phyloP scores from a whole-genome alignment of 1,140 invertebrate genomes.

The Tachypleus tridentatus region DNA sequence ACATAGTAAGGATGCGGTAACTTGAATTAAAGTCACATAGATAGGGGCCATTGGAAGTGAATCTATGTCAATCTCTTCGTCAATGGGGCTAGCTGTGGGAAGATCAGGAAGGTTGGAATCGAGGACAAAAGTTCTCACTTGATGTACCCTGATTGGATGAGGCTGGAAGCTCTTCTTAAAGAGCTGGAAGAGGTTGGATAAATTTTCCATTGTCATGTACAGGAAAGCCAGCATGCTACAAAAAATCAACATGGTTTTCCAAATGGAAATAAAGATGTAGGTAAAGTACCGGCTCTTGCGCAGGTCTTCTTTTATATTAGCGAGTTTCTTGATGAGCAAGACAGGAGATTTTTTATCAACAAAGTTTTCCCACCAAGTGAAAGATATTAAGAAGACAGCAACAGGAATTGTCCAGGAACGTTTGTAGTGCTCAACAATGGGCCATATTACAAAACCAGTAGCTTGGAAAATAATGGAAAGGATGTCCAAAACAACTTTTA shows the following conservation, averaged over 20 bases:
- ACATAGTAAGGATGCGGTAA: constrained; percentile 66
- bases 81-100: constrained; percentile 16
- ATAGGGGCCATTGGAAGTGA: constrained; percentile 37
- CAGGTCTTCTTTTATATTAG: constrained; percentile 66
- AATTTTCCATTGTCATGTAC: constrained; percentile 56
- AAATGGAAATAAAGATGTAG: constrained; percentile 28
- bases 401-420: constrained; percentile 35
- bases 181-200: constrained; percentile 61
- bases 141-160: constrained; percentile 16
- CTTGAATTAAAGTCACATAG: constrained; percentile 65
- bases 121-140: constrained; percentile 7
- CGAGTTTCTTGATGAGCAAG: constrained; percentile 58
- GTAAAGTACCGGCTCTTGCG: constrained; percentile 56
- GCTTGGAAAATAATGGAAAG: constrained; percentile 42
- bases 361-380: constrained; percentile 43
- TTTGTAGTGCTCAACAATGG: constrained; percentile 29
- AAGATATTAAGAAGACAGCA: constrained; percentile 37
- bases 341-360: constrained; percentile 35
- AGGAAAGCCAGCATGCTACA: constrained; percentile 49
- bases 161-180: constrained; percentile 59
- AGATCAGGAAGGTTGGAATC: constrained; percentile 20
- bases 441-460: constrained; percentile 81
- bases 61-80: constrained; percentile 15
- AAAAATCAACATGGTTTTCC: constrained; percentile 33
- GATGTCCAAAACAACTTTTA: constrained; percentile 28